Base-by-base conservation (phyloP, 1,140 invertebrate species). In the Octopus sinensis region DNA sequence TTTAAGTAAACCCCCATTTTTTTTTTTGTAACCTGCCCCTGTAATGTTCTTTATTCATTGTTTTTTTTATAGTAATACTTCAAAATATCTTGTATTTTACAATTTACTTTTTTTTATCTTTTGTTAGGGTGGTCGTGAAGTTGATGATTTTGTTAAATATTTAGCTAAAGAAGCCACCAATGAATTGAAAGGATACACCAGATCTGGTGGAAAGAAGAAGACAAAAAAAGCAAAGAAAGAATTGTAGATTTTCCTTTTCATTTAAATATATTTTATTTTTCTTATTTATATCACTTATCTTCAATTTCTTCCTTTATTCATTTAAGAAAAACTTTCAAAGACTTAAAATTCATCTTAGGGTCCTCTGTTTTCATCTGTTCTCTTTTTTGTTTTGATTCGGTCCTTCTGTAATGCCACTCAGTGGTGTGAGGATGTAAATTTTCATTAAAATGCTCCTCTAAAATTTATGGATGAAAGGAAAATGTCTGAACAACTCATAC, bases 81-180 rank as follows among this genome's bases (percentile, higher is more conserved):
- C 23, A 23, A 23, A 23, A 23, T 23, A 68, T 12, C 62, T 68
- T 68, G 62, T n/a, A 17, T 53, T 77, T 13, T 56, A 54, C 17
- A 6, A 51, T 43, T 4, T 5, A 5, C 23, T 77, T 10, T 51
- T 51, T 83, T 56, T 84, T 85, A 87, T 85, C 84, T 85, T 83
- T 92, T 92, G 0, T 43, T 90, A 95, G 92, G 96, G 97, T 88
- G 98, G 97, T 9, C 95, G 98, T 82, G 96, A 97, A 86, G 90
- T 98, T 0, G 94, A 98, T 80, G 98, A 99, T 88, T 99, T 99
- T 90, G 89, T 99, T 76, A 97, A 98, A 88, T 99, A 97, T 91
- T 95, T 99, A 87, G 95, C 98, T 54, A 95, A 97, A 89, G 95
- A 99, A 84, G 93, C 97, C 0, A 96, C 96, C 53, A 92, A 94